Evolutionary conservation across 2,888 invertebrate genomes (phyloP).

Genomic region (Diloba caeruleocephala): DNA sequence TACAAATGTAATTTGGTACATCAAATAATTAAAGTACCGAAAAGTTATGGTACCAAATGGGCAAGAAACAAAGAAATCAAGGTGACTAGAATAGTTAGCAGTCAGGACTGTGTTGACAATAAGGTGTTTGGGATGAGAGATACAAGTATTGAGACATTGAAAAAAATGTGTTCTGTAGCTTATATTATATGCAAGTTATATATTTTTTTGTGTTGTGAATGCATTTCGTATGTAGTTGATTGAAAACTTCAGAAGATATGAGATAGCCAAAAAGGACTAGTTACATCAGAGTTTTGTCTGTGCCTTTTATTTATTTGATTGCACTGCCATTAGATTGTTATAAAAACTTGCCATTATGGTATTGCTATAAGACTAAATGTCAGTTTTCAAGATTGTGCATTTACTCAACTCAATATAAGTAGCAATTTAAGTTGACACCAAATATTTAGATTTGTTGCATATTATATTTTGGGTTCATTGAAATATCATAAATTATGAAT

Average conservation of each 20-base stretch:
- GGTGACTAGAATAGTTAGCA: slow-evolving; percentile 6
- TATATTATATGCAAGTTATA: slow-evolving; percentile 47
- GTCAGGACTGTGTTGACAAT: slow-evolving; percentile 11
- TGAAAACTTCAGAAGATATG: slow-evolving; percentile 6
- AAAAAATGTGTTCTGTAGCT: slow-evolving; percentile 50
- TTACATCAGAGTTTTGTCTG: slow-evolving; percentile 20
- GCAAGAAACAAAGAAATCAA: neutral
- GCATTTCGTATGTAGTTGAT: slow-evolving; percentile 29
- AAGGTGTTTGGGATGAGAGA: slow-evolving; percentile 31
- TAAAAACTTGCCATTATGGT: slow-evolving; percentile 6
- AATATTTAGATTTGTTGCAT: slow-evolving; percentile 28
- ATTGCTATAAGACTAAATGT: slow-evolving; percentile 17
- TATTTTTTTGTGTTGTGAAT: slow-evolving; percentile 38
- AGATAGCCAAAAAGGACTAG: slow-evolving; percentile 39
- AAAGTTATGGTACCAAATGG: slow-evolving; percentile 2
- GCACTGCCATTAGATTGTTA: slow-evolving; percentile 16
- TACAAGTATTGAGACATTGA: slow-evolving; percentile 36
- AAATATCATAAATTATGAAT: slow-evolving; percentile 8
- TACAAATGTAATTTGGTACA: too few relatives aligned
- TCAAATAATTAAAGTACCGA: too few relatives aligned
- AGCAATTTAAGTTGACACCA: slow-evolving; percentile 38
- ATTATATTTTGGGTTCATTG: neutral
- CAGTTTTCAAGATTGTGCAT: slow-evolving; percentile 25
- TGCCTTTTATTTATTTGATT: slow-evolving; percentile 27
- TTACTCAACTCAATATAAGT: slow-evolving; percentile 27